These are phyloP conservation scores for Zeuzera pyrina DNA, from an alignment of 2,888 invertebrate species.

Conservation along the genomic window DNA sequence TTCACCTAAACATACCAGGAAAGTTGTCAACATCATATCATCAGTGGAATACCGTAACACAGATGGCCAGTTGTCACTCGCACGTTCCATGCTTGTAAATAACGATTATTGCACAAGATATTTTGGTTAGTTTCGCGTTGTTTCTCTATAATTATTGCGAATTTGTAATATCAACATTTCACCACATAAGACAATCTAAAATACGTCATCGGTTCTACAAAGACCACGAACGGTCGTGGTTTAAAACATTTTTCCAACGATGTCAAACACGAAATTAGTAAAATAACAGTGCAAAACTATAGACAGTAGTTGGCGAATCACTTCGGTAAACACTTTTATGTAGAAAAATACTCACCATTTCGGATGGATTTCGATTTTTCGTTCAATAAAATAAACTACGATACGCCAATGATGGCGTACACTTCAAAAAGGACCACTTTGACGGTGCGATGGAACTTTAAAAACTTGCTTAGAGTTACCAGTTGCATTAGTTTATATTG, in stretches of 20 bases:
- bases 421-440: slow-evolving; percentile 80
- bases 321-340: slow-evolving; percentile 36
- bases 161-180: slow-evolving; percentile 29
- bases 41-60: slow-evolving; percentile 28
- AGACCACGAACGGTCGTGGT: slow-evolving; percentile 34
- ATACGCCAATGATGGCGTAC: slow-evolving; percentile 93
- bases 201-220: slow-evolving; percentile 65
- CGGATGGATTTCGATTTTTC: slow-evolving; percentile 88
- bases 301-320: slow-evolving; percentile 33
- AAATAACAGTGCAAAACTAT: slow-evolving; percentile 43
- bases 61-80: slow-evolving; percentile 38
- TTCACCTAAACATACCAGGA: slow-evolving; percentile 88
- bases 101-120: background rate
- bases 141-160: background rate
- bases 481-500: too few species aligned
- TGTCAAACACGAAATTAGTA: slow-evolving; percentile 24
- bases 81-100: slow-evolving; percentile 37
- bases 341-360: slow-evolving; percentile 78
- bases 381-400: slow-evolving; percentile 79
- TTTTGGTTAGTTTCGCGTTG: background rate
- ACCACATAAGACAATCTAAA: slow-evolving; percentile 34
- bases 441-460: too few species aligned
- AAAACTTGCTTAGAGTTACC: too few species aligned
- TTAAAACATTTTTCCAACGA: slow-evolving; percentile 25
- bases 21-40: slow-evolving; percentile 36